Base-by-base conservation (phyloP, 2,888 invertebrate species). In the Erebia epiphron region DNA sequence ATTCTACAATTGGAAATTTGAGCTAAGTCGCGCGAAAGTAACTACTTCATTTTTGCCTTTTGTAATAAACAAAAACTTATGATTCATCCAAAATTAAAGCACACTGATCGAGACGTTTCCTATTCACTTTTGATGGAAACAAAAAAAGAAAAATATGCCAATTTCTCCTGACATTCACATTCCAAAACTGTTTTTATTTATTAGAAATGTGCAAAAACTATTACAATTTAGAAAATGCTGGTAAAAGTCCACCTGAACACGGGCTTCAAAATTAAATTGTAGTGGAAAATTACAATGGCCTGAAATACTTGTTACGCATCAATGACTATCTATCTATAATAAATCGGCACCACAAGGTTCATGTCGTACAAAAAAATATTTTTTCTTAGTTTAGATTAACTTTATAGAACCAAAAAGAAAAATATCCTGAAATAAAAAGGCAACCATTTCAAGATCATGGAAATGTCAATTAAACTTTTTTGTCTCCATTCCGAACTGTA, bases 271-370 rank as follows among this genome's bases (percentile, higher is more conserved):
- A 52, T 10, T 62, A 46, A 62, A 62, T 49, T 46, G 62, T 62
- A 49, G 21, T 62, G 21, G 49, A 49, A 46, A 62, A 21, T 62
- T 62, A 62, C 62, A 14, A 62, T 62, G 43, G 13, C 46, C 13
- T 62, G 21, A 62, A 62, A 62, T 49, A 62, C 21, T 62, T 62
- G 61, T 46, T 62, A 62, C 61, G 61, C 61, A 46, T 46, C 61
- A 46, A 49, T 43, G 46, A 18, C 2, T 11, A n/a, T 9, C 35
- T 5, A 14, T 11, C 43, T 41, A 61, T n/a, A 16, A 61, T 1
- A 14, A 58, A 58, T 41, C 58, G 58, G n/a, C 41, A 61, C 43
- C 16, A 43, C 60, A 61, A 61, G 43, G 60, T 61, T 16, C 60
- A 43, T 16, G 60, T 61, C 41, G 60, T 16, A 4, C 11, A 10